Evolutionary conservation across 1,140 invertebrate genomes (phyloP).

Genomic region (Heliconius hewitsoni): DNA sequence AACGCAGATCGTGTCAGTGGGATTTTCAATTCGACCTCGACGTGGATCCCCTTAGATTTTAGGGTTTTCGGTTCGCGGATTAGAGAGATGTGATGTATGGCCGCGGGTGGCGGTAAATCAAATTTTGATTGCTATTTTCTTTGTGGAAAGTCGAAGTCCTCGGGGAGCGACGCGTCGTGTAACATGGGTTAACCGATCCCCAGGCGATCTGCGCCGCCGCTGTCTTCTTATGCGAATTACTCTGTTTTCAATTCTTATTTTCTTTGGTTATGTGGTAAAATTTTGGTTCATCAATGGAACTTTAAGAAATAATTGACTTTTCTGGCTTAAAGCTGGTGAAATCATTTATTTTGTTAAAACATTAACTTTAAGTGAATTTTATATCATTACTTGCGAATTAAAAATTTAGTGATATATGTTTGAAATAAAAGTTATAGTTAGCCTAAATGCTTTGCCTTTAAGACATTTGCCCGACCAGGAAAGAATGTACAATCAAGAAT

Average conservation of each 20-base stretch:
- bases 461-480: too few species aligned
- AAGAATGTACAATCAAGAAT: too few species aligned
- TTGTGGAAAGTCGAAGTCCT: conserved; percentile 73
- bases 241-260: conserved; percentile 39
- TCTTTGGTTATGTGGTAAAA: neutral
- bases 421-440: too few species aligned
- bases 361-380: too few species aligned
- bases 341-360: too few species aligned
- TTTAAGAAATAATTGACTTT: conserved; percentile 1
- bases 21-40: conserved; percentile 74
- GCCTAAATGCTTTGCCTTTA: too few species aligned
- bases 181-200: conserved; percentile 77
- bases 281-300: neutral
- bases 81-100: conserved; percentile 76
- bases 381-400: too few species aligned
- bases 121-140: conserved; percentile 81
- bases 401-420: too few species aligned
- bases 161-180: conserved; percentile 55
- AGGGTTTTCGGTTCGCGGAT: conserved; percentile 72
- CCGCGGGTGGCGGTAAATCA: conserved; percentile 80
- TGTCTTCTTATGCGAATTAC: conserved; percentile 62
- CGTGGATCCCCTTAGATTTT: conserved; percentile 68
- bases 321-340: neutral
- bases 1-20: conserved; percentile 57
- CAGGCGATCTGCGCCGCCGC: conserved; percentile 50